Evolutionary conservation across 2,888 invertebrate species (phyloP), one percentile per base, ranked within the genome.

Genomic region (Argyra leucocephala): DNA sequence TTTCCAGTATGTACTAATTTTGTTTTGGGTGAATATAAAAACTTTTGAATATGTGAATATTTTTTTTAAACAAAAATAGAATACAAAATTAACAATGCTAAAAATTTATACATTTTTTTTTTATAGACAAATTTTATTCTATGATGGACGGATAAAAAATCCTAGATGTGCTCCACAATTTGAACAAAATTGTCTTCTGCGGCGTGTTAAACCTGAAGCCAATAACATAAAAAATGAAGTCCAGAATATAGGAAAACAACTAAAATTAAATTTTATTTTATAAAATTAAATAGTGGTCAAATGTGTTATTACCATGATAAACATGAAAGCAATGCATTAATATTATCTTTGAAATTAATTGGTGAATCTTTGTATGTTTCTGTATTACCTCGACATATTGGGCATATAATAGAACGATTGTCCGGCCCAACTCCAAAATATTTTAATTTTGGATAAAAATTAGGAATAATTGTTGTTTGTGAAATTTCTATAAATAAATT

Each of bases 141-240:
- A 75, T 62, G 71, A 71, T 64, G 75, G 75, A 48, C 76, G 74
- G 70, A 72, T 72, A 69, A 74, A 76, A 71, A 74, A 76, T 63
- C 78, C 76, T 73, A 78, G 69, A 64, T 78, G 76, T 4, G 77
- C 78, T 36, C 77, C 78, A 67, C 78, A 78, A 65, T 74, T 75
- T 68, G 74, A 74, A 73, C 78, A 78, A 67, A 77, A 78, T 68
- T 76, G 66, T 21, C 78, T 73, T 64, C 75, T 76, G 66, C 73
- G 74, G 69, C 74, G 75, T 21, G 76, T 69, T 5, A 74, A 75
- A 63, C 74, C 74, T 70, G 77, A 76, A 23, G 76, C 72, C 58
- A 76, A 77, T 37, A 73, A 67, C 67, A 76, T 78, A 12, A 76
- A 72, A 61, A 73, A 75, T 58, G 74, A 74, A 66, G 76, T 69